phyloP scores from a whole-genome alignment of 1,140 invertebrate species.

The Orussus abietinus region DNA sequence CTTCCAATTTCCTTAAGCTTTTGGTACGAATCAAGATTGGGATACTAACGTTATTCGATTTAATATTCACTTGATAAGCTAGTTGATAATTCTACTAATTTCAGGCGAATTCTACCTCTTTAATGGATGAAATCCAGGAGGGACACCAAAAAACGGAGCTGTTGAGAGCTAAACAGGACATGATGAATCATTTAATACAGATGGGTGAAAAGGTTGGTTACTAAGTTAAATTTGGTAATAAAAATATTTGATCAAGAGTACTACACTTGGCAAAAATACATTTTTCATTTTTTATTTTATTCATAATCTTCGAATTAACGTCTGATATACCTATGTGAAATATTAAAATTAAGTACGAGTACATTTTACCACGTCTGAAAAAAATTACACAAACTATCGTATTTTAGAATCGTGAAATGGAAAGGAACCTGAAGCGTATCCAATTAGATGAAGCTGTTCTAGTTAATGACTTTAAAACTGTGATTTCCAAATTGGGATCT shows the following conservation, averaged over 20 bases:
- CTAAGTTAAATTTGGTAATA: not conserved
- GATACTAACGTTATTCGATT: no score
- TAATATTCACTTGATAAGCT: no score
- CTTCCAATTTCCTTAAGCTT: no score
- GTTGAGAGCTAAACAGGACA: constrained; percentile 47
- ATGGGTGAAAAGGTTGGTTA: constrained; percentile 45
- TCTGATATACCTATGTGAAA: no score
- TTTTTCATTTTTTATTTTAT: no score
- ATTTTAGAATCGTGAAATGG: constrained; percentile 37
- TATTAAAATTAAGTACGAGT: no score
- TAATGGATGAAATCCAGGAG: constrained; percentile 40
- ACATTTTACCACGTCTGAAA: no score
- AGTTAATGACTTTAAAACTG: constrained; percentile 40
- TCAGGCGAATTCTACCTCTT: constrained; percentile 10
- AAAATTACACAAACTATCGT: constrained; percentile 3
- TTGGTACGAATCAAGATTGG: no score
- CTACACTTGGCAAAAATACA: no score
- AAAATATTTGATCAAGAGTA: no score
- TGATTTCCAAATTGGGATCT: constrained; percentile 48
- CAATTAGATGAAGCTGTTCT: constrained; percentile 41
- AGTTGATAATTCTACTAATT: no score
- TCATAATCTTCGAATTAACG: no score
- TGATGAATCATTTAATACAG: constrained; percentile 49
- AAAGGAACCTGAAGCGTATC: constrained; percentile 40
- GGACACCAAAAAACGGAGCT: constrained; percentile 43